Percentiles rank a stretch among this genome's conserved stretches.
phyloP scores from a whole-genome alignment of 2,888 invertebrate genomes.

The Cataglyphis albicans region DNA sequence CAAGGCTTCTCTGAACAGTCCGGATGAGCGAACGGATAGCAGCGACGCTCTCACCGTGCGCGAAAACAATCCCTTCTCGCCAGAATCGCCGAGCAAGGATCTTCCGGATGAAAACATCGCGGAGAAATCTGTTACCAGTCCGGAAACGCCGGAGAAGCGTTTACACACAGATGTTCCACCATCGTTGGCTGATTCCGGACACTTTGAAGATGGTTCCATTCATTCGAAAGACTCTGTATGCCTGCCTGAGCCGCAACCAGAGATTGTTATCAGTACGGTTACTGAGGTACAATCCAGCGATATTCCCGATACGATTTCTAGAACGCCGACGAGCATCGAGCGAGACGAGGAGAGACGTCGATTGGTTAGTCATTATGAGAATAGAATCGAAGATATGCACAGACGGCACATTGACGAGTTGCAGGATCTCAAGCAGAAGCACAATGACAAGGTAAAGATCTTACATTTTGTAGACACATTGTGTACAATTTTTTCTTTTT shows the following conservation, averaged over 20 bases:
- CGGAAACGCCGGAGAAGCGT: constrained; percentile 87
- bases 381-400: constrained; percentile 91
- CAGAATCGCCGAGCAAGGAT: constrained; percentile 87
- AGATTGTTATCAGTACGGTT: constrained; percentile 22
- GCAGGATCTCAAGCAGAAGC: constrained; percentile 92
- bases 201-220: constrained; percentile 94
- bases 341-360: constrained; percentile 89
- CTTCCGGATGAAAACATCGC: constrained; percentile 86
- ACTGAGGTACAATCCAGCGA: constrained; percentile 18
- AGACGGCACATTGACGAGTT: constrained; percentile 89
- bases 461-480: background rate
- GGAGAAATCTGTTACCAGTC: constrained; percentile 83
- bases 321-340: constrained; percentile 50
- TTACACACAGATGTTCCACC: constrained; percentile 89
- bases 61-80: constrained; percentile 89
- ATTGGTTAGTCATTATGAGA: constrained; percentile 91
- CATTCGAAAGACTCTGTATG: constrained; percentile 92
- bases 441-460: constrained; percentile 89
- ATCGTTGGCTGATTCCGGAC: constrained; percentile 94
- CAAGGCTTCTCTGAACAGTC: constrained; percentile 92
- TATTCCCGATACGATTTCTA: constrained; percentile 31
- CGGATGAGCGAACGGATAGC: constrained; percentile 93
- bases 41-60: constrained; percentile 92
- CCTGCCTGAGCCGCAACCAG: constrained; percentile 73
- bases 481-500: background rate